These are phyloP conservation scores for Bufotes viridis DNA, from an alignment of 2,797 vertebrate genomes.

Conservation along the genomic window DNA sequence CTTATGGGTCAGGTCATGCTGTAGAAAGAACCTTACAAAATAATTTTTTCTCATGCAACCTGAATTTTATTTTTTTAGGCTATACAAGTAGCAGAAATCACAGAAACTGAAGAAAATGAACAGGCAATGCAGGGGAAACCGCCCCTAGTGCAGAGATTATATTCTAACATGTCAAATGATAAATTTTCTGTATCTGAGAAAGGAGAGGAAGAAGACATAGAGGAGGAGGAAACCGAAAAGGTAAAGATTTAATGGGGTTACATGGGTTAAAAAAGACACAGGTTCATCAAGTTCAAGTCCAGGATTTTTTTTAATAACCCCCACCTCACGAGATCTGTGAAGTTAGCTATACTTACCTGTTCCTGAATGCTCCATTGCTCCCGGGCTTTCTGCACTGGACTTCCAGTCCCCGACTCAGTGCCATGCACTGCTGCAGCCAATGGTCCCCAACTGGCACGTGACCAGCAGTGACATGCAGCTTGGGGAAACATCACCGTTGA, in stretches of 20 bases:
- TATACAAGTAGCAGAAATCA: slow-evolving; percentile 11
- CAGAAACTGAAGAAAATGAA: not conserved
- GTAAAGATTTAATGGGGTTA: slow-evolving; percentile 18
- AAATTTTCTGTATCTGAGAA: not conserved
- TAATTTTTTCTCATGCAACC: not conserved
- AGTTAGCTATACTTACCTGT: too few relatives aligned
- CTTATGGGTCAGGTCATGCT: not conserved
- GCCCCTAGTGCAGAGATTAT: slow-evolving; percentile 1
- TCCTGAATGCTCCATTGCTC: too few relatives aligned
- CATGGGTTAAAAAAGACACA: too few relatives aligned
- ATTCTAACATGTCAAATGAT: slow-evolving; percentile 4
- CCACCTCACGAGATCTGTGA: too few relatives aligned
- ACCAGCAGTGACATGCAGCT: too few relatives aligned
- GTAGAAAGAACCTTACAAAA: not conserved
- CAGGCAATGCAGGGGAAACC: not conserved
- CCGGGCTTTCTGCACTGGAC: too few relatives aligned
- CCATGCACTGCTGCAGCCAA: too few relatives aligned
- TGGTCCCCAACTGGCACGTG: too few relatives aligned
- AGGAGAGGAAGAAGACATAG: slow-evolving; percentile 50
- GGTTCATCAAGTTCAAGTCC: too few relatives aligned
- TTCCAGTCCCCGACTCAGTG: too few relatives aligned
- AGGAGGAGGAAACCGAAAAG: slow-evolving; percentile 35
- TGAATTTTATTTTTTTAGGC: not conserved
- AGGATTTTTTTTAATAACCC: too few relatives aligned
- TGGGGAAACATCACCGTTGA: too few relatives aligned